Evolutionary conservation across 2,888 invertebrate genomes (phyloP), one percentile per base, ranked within the genome.

Genomic region (Congeria kusceri): DNA sequence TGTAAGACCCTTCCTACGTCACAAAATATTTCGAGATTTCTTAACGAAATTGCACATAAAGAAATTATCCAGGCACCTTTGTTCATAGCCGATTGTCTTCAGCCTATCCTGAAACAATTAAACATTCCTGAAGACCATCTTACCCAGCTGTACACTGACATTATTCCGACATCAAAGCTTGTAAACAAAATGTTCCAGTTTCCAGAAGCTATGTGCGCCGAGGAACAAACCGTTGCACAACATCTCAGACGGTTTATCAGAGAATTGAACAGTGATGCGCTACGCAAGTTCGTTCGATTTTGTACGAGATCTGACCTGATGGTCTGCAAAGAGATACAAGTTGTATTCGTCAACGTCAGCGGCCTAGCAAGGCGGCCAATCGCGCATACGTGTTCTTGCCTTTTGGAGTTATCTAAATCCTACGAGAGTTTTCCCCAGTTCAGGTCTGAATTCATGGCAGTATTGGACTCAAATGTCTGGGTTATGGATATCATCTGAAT

Each of bases 21-120:
- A 56, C 23, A 39, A 11, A 83, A 80, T 46, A 77, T 77, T 61
- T 59, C 62, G 27, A 58, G 66, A 13, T 63, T 75, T 20, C 18
- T 79, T 13, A 20, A 46, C 13, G 77, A 80, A 74, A 77, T 80
- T 25, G 77, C 83, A 5, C 83, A 80, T 20, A 83, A 83, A 49
- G 83, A 79, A 57, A 13, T 79, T 39, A 44, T 83, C 18, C 83
- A 79, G 49, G 28, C 69, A 13, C 56, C 79, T 5, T 74, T 71
- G 71, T 83, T 83, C 61, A 66, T 80, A 13, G 63, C 49, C 28
- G 74, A 83, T 49, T 83, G 77, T 32, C 71, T 61, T 66, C 58
- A 63, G 23, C 62, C 67, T 25, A 28, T 77, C 28, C 32, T 77
- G 20, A 70, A 64, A 57, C 9, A 56, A 29, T 25, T 56, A 9